Evolutionary conservation across 2,113 vertebrate species (phyloP).

Genomic region (Notothenia rossii): DNA sequence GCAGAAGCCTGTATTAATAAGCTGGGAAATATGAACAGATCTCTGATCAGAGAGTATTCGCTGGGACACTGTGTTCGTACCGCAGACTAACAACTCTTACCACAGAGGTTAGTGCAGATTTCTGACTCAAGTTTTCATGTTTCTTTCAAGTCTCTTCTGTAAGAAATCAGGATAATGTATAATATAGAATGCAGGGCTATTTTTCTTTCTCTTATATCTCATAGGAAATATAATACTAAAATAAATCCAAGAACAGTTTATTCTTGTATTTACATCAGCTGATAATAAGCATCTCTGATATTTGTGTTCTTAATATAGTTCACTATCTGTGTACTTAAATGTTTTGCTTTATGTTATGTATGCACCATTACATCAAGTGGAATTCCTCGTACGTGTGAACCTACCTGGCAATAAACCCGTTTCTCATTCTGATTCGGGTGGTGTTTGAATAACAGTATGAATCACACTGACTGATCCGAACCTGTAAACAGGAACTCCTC

Average conservation of each 20-base stretch:
- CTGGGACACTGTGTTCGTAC: background rate
- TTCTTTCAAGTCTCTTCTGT: background rate
- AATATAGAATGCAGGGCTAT: background rate
- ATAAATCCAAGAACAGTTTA: background rate
- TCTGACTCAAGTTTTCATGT: background rate
- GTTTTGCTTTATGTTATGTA: too few species aligned
- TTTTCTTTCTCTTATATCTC: background rate
- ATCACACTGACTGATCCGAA: background rate
- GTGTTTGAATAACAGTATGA: background rate
- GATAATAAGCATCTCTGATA: constrained; percentile 14
- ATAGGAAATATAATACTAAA: background rate
- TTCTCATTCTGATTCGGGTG: too few species aligned
- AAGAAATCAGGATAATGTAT: background rate
- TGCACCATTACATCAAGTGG: too few species aligned
- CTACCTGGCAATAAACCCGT: too few species aligned
- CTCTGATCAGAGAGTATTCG: constrained; percentile 27
- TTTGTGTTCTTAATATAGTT: background rate
- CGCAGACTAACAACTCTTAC: constrained; percentile 1
- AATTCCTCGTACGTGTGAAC: too few species aligned
- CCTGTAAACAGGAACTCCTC: constrained; percentile 50
- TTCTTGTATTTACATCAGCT: background rate
- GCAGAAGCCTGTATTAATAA: constrained; percentile 45
- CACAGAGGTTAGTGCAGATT: constrained; percentile 20
- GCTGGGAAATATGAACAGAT: constrained; percentile 28
- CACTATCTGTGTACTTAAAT: too few species aligned